Conservation (phyloP, 2,888 invertebrate species). For the Leucoptera coffeella region DNA sequence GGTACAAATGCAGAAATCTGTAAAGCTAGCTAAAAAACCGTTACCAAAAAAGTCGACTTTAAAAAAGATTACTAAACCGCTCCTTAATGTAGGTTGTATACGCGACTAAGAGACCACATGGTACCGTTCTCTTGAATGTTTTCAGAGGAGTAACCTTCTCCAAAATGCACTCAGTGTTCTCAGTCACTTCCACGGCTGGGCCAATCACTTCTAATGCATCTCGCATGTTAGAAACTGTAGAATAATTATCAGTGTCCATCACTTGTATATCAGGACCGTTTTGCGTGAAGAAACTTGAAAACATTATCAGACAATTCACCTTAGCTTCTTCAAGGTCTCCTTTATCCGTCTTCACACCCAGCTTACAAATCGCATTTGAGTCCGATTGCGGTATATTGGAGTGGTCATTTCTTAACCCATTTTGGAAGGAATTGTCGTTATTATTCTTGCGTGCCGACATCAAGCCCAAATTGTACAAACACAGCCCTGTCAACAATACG, state of each 20-base stretch:
- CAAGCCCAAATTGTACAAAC: constrained; percentile 34
- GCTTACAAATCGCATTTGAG: constrained; percentile 18
- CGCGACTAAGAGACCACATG: constrained; percentile 20
- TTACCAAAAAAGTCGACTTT: too few relatives aligned
- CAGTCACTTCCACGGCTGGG: constrained; percentile 17
- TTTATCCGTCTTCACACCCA: constrained; percentile 15
- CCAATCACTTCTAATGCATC: constrained; percentile 21
- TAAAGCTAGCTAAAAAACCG: too few relatives aligned
- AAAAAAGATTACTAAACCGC: too few relatives aligned
- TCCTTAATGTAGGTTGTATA: too few relatives aligned
- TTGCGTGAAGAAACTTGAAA: constrained; percentile 11
- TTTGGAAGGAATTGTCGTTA: constrained; percentile 11
- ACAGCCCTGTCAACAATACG: constrained; percentile 27
- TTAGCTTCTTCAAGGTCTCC: constrained; percentile 23
- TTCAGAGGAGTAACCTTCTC: constrained; percentile 13
- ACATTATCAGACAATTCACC: constrained; percentile 21
- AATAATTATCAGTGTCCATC: constrained; percentile 8
- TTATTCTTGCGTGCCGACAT: constrained; percentile 1
- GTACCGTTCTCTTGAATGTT: constrained; percentile 13
- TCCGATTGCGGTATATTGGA: too few relatives aligned
- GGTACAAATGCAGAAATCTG: too few relatives aligned
- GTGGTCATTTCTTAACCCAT: too few relatives aligned
- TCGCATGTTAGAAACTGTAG: too few relatives aligned
- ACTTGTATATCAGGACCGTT: constrained; percentile 6
- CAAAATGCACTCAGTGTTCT: constrained; percentile 21